Conservation (phyloP, 2,888 invertebrate species). For the Melikaiella ostensackeni region DNA sequence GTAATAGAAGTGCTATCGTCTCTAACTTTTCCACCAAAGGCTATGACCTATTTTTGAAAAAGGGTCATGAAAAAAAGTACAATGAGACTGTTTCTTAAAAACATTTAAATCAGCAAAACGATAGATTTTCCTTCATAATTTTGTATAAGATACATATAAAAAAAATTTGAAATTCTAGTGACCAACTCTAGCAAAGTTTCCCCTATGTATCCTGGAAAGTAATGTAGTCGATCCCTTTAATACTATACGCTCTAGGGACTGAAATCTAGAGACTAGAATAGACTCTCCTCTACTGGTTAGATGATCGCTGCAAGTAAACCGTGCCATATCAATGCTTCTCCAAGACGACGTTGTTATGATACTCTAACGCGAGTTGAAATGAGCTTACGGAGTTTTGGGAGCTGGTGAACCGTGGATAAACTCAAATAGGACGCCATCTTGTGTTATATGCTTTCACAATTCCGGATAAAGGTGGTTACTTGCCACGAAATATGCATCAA, state of each 20-base stretch:
- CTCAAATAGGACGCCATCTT: conserved; percentile 31
- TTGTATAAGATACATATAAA: no score
- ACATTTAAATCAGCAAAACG: no score
- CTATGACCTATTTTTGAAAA: no score
- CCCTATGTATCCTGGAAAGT: background rate
- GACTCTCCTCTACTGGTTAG: conserved; percentile 20
- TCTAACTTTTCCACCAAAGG: no score
- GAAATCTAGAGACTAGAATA: conserved; percentile 8
- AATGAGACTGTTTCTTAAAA: no score
- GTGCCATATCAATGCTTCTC: conserved; percentile 25
- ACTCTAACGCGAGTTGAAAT: conserved; percentile 39
- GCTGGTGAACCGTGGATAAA: conserved; percentile 37
- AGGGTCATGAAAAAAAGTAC: no score
- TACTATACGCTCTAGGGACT: background rate
- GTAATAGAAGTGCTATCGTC: no score
- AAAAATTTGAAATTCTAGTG: no score
- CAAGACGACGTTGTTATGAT: conserved; percentile 36
- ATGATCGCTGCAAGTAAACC: conserved; percentile 30
- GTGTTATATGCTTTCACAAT: conserved; percentile 35
- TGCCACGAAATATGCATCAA: conserved; percentile 25
- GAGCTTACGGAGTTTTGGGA: conserved; percentile 37
- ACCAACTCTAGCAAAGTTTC: no score
- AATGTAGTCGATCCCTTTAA: conserved; percentile 5
- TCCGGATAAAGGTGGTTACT: conserved; percentile 26
- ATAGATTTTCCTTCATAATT: no score